phyloP scores from a whole-genome alignment of 2,113 vertebrate genomes.

The Athene noctua region DNA sequence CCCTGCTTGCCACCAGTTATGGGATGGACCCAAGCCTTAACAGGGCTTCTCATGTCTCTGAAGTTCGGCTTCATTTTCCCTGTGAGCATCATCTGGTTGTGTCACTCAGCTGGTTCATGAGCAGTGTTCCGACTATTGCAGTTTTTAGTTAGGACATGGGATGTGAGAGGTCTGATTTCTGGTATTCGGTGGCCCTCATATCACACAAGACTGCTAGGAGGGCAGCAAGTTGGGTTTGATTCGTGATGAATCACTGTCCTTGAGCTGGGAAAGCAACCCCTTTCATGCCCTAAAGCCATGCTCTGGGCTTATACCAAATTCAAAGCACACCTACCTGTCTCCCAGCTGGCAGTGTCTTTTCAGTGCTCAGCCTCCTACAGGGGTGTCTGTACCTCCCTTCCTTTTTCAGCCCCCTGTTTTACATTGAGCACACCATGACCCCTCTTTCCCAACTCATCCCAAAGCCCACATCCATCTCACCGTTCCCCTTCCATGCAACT shows the following conservation, averaged over 20 bases:
- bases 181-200: rapidly evolving
- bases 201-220: not conserved
- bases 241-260: not conserved
- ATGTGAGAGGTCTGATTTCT: not conserved
- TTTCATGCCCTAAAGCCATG: not conserved
- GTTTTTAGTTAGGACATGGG: not conserved
- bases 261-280: not conserved
- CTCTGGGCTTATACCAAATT: not conserved
- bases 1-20: not conserved
- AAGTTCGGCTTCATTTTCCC: not conserved
- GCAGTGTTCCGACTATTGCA: not conserved
- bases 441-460: not conserved
- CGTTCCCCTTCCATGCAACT: not conserved
- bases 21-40: not conserved
- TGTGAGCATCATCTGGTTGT: not conserved
- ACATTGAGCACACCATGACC: not conserved
- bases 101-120: not conserved
- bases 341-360: not conserved
- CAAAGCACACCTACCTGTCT: not conserved
- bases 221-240: not conserved
- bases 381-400: not conserved
- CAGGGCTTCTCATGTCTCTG: not conserved
- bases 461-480: not conserved
- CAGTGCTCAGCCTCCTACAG: not conserved
- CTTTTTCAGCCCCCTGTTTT: not conserved